A percentile compares a stretch with the other conserved stretches of the same genome.
These are phyloP conservation scores for Chascanopsetta lugubris DNA, from an alignment of 2,113 vertebrate species.

Conservation along the genomic window DNA sequence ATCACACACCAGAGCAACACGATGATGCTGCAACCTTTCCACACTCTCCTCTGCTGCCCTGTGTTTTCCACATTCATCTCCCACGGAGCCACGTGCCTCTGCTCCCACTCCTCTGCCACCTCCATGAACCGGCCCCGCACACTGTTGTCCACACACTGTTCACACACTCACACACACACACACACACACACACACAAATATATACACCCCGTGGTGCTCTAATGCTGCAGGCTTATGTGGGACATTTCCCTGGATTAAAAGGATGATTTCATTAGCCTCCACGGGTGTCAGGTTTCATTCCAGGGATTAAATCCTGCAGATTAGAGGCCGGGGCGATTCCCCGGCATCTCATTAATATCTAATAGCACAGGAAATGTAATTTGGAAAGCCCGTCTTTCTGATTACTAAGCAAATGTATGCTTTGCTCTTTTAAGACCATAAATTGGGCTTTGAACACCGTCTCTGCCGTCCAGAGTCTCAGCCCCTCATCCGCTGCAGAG, in stretches of 20 bases:
- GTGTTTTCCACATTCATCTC: conserved; percentile 4
- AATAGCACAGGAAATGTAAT: conserved; percentile 78
- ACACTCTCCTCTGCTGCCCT: conserved; percentile 20
- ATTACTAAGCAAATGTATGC: conserved; percentile 78
- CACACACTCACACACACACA: too few relatives aligned
- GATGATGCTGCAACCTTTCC: conserved; percentile 36
- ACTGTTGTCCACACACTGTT: conserved; percentile 43
- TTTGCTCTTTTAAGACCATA: conserved; percentile 74
- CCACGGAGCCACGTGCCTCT: conserved; percentile 1
- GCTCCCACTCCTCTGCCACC: conserved; percentile 3
- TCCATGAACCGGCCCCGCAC: conserved; percentile 35
- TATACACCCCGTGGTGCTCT: conserved; percentile 50
- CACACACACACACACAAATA: too few relatives aligned
- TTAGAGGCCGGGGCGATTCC: conserved; percentile 77
- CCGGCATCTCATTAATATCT: conserved; percentile 83
- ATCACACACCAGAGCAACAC: conserved; percentile 30
- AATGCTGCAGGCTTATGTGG: conserved; percentile 72
- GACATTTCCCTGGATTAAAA: conserved; percentile 81
- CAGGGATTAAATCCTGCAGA: conserved; percentile 81
- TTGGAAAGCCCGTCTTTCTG: conserved; percentile 72
- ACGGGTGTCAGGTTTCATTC: conserved; percentile 82
- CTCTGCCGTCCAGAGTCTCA: conserved; percentile 59
- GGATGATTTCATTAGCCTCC: conserved; percentile 83
- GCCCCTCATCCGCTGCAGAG: conserved; percentile 38
- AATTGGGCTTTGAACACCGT: conserved; percentile 69